Base-by-base conservation (phyloP, 92 coral and sea anemone genomes). In the Pocillopora meandrina region DNA sequence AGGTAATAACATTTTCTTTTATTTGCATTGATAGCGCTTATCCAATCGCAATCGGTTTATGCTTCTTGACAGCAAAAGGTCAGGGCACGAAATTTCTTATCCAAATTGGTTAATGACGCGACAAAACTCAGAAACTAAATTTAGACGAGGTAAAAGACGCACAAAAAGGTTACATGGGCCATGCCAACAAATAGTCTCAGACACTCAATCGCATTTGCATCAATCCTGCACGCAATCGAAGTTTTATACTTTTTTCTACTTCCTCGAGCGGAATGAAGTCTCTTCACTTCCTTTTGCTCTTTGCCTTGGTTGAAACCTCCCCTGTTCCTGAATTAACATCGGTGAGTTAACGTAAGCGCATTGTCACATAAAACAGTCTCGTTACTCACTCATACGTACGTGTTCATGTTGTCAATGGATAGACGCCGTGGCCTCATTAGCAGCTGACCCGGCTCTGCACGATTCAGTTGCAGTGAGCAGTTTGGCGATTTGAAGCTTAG, bases 251-350 rank as follows among this genome's bases (percentile, higher is more conserved):
- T 75, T 75, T 26, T 58, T 65, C 12, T 57, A 26, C n/a, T 5
- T 74, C 58, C 21, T 75, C 55, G 1, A 23, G 52, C 79, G 20
- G 52, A 26, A 68, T 75, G 79, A 75, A 75, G 58, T 75, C 52
- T 47, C 16, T 75, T 23, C 35, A 15, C 58, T 57, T 75, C 20
- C 65, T 75, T 62, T n/a, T 75, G 49, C 79, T 75, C 5, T 4
- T 57, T 14, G 58, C 79, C 26, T 75, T 75, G 64, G 65, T 35
- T 15, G 19, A 75, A 64, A 31, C 79, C 14, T 75, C 36, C 55
- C 49, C 79, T 23, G 10, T 10, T 26, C 34, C n/a, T 20, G 65
- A 75, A 75, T 18, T 34, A 75, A 57, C 7, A 10, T 20, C 58
- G 64, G 79, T 75, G 47, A 75, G 79, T 75, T 75, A 16, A 57